These are phyloP conservation scores for Anhinga anhinga DNA, from an alignment of 2,113 vertebrate species.

Conservation along the genomic window DNA sequence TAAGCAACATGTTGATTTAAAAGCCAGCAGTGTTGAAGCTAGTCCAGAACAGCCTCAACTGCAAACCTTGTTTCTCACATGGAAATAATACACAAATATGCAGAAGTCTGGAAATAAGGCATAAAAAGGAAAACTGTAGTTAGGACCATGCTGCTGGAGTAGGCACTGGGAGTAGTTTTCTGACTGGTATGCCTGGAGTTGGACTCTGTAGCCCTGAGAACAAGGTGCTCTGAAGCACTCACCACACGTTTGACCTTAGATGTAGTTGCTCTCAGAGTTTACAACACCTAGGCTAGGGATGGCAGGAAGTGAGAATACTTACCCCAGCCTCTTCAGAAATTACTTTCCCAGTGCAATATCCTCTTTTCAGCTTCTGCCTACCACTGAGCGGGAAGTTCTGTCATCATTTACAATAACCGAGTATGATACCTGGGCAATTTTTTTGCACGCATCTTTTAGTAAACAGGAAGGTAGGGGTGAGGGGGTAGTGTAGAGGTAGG, in stretches of 20 bases:
- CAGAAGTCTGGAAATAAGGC: not conserved
- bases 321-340: not conserved
- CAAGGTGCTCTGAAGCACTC: not conserved
- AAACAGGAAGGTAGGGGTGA: not conserved
- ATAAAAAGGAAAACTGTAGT: not conserved
- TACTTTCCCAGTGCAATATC: not conserved
- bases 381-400: not conserved
- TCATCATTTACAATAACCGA: not conserved
- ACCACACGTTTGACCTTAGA: rapidly evolving
- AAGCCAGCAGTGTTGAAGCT: not conserved
- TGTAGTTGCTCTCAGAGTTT: not conserved
- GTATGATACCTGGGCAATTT: not conserved
- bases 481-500: not conserved
- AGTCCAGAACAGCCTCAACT: not conserved
- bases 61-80: not conserved
- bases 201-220: not conserved
- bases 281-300: not conserved
- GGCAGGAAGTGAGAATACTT: not conserved
- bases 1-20: not conserved
- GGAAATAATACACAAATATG: not conserved
- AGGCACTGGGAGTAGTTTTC: not conserved
- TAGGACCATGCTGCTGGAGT: not conserved
- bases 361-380: constrained; percentile 5
- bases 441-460: not conserved
- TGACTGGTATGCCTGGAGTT: not conserved